Evolutionary conservation across 2,797 vertebrate genomes (phyloP).

Genomic region (Neopelma chrysocephalum): DNA sequence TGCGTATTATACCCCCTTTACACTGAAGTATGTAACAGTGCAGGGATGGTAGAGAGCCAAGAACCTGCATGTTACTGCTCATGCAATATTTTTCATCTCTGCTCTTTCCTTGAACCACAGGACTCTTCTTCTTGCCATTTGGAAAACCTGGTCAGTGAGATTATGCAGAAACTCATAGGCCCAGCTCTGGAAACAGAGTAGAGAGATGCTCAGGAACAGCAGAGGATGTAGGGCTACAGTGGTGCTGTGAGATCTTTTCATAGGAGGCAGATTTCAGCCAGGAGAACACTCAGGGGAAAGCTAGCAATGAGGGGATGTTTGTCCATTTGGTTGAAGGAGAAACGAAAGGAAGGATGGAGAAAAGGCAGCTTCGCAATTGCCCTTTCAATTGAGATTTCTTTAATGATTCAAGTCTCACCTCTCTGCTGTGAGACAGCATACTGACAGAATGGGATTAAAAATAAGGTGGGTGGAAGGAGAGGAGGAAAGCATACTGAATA

Average conservation of each 20-base stretch:
- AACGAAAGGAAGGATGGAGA: not conserved
- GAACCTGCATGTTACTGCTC: not conserved
- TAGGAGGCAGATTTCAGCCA: not conserved
- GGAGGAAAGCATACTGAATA: not conserved
- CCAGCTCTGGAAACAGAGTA: not conserved
- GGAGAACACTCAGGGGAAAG: not conserved
- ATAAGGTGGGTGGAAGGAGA: not conserved
- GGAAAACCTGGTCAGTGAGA: not conserved
- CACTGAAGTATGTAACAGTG: not conserved
- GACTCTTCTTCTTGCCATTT: not conserved
- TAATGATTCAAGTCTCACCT: not conserved
- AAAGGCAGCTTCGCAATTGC: not conserved
- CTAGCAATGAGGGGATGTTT: too few species aligned
- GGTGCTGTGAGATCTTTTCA: not conserved
- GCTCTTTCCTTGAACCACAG: not conserved
- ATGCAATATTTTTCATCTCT: not conserved
- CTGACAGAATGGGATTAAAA: not conserved
- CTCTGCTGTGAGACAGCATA: not conserved
- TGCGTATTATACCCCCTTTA: not conserved
- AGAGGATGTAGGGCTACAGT: not conserved
- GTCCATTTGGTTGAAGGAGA: not conserved
- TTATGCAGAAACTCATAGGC: not conserved
- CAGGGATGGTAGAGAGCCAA: too few species aligned
- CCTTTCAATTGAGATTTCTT: not conserved
- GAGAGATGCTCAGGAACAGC: rapidly evolving